Evolutionary conservation across 2,888 invertebrate genomes (phyloP).

Genomic region (Sesia apiformis): DNA sequence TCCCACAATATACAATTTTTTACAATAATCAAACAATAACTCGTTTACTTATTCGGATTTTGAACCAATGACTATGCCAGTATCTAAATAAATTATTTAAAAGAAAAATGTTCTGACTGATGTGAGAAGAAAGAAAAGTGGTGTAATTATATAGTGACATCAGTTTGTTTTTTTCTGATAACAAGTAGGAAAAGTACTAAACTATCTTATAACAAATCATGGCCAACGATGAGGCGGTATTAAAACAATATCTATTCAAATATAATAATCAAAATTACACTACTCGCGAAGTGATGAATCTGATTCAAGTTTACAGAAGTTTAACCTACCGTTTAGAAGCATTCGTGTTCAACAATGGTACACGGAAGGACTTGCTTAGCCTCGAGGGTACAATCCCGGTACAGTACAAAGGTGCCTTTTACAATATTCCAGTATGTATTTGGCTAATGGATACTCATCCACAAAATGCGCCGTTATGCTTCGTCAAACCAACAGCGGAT

Average conservation of each 20-base stretch:
- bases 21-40: too few species aligned
- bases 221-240: slow-evolving; percentile 56
- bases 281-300: slow-evolving; percentile 55
- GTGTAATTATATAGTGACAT: too few species aligned
- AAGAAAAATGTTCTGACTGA: too few species aligned
- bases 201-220: slow-evolving; percentile 20
- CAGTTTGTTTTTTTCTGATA: too few species aligned
- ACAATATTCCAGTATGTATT: slow-evolving; percentile 97
- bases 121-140: too few species aligned
- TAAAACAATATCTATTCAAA: slow-evolving; percentile 56
- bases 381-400: slow-evolving; percentile 96
- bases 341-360: slow-evolving; percentile 91
- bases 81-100: too few species aligned
- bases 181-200: too few species aligned
- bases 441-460: slow-evolving; percentile 99
- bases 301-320: slow-evolving; percentile 61
- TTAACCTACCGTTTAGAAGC: slow-evolving; percentile 60
- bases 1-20: too few species aligned
- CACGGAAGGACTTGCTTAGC: slow-evolving; percentile 84
- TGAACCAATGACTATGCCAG: too few species aligned
- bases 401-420: slow-evolving; percentile 87
- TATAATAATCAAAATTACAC: slow-evolving; percentile 65
- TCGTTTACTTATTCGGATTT: too few species aligned
- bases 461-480: slow-evolving; percentile 94
- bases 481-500: slow-evolving; percentile 93